Evolutionary conservation across 1,140 invertebrate species (phyloP).

Genomic region (Solenopsis fugax): DNA sequence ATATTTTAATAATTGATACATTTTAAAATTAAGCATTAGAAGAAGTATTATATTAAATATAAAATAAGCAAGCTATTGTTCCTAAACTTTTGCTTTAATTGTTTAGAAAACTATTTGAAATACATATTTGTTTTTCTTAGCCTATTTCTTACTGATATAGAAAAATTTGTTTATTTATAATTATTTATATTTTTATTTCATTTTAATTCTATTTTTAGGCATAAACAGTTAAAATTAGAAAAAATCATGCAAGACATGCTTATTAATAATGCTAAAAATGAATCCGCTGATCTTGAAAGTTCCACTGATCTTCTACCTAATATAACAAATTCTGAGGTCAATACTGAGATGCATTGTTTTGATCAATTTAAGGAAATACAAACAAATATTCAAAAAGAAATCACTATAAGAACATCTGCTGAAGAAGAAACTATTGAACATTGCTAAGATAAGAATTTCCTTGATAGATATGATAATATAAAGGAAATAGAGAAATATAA

Average conservation of each 20-base stretch:
- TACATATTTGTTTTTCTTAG: too few species aligned
- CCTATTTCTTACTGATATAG: too few species aligned
- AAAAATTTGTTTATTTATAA: too few species aligned
- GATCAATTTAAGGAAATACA: neutral
- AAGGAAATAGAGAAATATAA: neutral
- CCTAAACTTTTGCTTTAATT: too few species aligned
- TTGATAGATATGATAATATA: neutral
- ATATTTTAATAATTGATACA: too few species aligned
- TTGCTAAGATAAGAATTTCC: neutral
- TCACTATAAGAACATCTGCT: neutral
- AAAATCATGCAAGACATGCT: neutral
- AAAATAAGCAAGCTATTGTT: too few species aligned
- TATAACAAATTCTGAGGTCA: neutral
- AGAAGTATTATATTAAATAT: too few species aligned
- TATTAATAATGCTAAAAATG: neutral
- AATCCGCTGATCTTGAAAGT: neutral
- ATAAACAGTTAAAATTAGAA: neutral
- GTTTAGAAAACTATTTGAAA: too few species aligned
- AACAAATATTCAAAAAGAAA: neutral
- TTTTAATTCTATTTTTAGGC: neutral
- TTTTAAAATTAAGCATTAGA: too few species aligned
- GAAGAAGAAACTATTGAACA: neutral
- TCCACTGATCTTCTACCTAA: neutral
- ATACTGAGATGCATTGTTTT: neutral
- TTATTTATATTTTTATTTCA: too few species aligned